Evolutionary conservation across 2,797 vertebrate genomes (phyloP).

Genomic region (Acipenser transmontanus): DNA sequence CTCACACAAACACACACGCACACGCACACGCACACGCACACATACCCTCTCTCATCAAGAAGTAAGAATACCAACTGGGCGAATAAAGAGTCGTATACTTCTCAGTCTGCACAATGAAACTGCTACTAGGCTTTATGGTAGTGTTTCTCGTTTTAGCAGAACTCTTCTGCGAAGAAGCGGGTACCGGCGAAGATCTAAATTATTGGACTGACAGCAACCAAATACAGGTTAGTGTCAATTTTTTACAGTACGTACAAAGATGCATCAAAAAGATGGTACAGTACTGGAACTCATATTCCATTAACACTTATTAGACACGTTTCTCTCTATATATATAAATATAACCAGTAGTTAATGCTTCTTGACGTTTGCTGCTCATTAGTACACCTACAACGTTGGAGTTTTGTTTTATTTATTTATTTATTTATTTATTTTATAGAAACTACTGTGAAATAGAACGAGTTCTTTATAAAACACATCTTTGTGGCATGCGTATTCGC

Average conservation of each 20-base stretch:
- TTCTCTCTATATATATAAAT: too few relatives aligned
- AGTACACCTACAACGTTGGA: too few relatives aligned
- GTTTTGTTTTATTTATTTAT: too few relatives aligned
- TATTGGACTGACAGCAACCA: constrained; percentile 68
- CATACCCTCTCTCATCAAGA: neutral
- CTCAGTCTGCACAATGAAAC: constrained; percentile 61
- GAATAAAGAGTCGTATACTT: constrained; percentile 14
- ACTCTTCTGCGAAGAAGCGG: constrained; percentile 58
- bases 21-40: too few relatives aligned
- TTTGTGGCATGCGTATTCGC: neutral
- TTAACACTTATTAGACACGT: too few relatives aligned
- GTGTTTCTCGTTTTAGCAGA: constrained; percentile 58
- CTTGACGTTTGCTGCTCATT: too few relatives aligned
- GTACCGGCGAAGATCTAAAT: constrained; percentile 63
- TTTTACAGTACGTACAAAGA: too few relatives aligned
- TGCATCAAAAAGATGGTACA: too few relatives aligned
- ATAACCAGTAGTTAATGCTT: too few relatives aligned
- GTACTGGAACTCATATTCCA: too few relatives aligned
- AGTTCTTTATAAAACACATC: neutral
- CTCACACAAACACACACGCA: neutral
- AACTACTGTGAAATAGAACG: neutral
- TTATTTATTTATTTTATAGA: too few relatives aligned
- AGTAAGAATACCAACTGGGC: neutral
- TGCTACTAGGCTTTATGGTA: constrained; percentile 60
- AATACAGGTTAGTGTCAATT: constrained; percentile 56